Conservation (phyloP, 1,140 invertebrate genomes). For the Hypothenemus hampei region DNA sequence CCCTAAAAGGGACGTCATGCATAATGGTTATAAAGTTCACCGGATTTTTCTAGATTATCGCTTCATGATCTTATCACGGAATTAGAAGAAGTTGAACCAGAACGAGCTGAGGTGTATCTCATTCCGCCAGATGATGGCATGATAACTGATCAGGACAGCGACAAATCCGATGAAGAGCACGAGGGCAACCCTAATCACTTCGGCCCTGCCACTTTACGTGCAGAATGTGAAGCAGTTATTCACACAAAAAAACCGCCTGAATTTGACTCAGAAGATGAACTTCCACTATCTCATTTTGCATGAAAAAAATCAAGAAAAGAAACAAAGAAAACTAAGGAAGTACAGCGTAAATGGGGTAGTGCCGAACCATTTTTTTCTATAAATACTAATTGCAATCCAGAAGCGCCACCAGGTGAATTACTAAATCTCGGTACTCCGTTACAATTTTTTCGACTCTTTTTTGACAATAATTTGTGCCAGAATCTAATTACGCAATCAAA, state of each 20-base stretch:
- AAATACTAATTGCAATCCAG: background rate
- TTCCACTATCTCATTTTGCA: background rate
- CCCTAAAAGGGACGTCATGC: too few relatives aligned
- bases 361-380: background rate
- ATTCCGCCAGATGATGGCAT: background rate
- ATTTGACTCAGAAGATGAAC: conserved; percentile 1
- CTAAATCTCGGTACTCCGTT: background rate
- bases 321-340: too few relatives aligned
- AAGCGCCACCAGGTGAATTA: background rate
- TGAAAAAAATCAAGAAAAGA: background rate
- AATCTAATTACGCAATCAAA: too few relatives aligned
- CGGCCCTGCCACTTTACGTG: background rate
- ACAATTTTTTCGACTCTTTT: background rate
- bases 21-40: too few relatives aligned
- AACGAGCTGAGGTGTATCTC: background rate
- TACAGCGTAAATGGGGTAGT: background rate
- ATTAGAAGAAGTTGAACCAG: too few relatives aligned
- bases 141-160: background rate
- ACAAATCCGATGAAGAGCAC: background rate
- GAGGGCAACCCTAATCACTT: background rate
- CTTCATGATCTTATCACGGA: too few relatives aligned
- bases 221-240: background rate
- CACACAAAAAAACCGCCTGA: background rate
- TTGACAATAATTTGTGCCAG: conserved; percentile 1
- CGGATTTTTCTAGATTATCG: too few relatives aligned